Conservation (phyloP, 1,140 invertebrate genomes). For the Drosophila guanche region DNA sequence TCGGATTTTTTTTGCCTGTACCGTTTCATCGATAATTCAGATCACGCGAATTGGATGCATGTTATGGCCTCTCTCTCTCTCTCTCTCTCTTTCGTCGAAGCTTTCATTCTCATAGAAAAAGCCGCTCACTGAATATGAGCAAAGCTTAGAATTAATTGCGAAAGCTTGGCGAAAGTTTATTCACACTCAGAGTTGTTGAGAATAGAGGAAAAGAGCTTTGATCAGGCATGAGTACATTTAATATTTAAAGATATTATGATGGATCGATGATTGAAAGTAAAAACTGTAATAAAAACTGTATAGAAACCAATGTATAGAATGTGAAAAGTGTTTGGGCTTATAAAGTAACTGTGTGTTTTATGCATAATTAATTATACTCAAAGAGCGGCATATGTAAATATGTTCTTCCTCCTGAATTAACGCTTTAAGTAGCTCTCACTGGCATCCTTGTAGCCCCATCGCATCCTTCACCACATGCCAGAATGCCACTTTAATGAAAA, state of each 20-base stretch:
- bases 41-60: slow-evolving; percentile 63
- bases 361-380: slow-evolving; percentile 7
- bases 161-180: not conserved
- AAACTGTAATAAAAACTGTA: no score
- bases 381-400: not conserved
- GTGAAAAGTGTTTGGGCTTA: no score
- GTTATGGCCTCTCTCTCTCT: slow-evolving; percentile 23
- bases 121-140: not conserved
- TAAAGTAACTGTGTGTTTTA: slow-evolving; percentile 13
- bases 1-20: slow-evolving; percentile 31
- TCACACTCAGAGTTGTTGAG: no score
- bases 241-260: no score
- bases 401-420: not conserved
- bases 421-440: no score
- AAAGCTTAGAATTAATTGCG: not conserved
- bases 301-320: no score
- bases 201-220: no score
- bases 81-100: slow-evolving; percentile 2
- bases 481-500: slow-evolving; percentile 45
- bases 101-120: slow-evolving; percentile 11
- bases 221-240: no score
- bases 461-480: slow-evolving; percentile 20
- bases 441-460: slow-evolving; percentile 18
- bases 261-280: no score
- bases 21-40: slow-evolving; percentile 77